phyloP scores from a whole-genome alignment of 2,113 vertebrate genomes.

The Pterocles burchelli region DNA sequence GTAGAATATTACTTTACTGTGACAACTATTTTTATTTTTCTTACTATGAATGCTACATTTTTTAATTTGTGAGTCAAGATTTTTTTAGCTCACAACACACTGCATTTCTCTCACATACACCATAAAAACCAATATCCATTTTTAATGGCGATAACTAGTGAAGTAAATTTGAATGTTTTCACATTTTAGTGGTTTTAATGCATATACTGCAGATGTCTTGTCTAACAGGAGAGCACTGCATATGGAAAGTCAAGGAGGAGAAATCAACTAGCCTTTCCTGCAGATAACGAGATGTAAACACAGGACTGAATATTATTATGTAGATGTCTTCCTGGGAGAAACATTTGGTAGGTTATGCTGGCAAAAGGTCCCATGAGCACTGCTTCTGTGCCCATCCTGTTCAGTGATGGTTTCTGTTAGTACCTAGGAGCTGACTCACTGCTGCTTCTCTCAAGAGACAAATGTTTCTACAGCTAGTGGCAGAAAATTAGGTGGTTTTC shows the following conservation, averaged over 20 bases:
- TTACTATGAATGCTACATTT: not conserved
- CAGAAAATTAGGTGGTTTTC: constrained; percentile 10
- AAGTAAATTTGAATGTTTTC: not conserved
- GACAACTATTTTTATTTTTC: not conserved
- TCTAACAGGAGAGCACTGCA: not conserved
- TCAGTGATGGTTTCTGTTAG: not conserved
- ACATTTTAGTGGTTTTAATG: not conserved
- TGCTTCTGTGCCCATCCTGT: not conserved
- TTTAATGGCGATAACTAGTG: not conserved
- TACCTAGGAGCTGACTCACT: constrained; percentile 16
- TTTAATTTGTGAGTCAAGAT: not conserved
- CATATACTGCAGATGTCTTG: not conserved
- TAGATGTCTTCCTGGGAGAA: not conserved
- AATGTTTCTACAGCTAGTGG: not conserved
- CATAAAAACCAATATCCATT: not conserved
- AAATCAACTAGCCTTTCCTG: not conserved
- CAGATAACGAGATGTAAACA: constrained; percentile 8
- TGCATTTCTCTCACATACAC: not conserved
- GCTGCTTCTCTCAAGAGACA: not conserved
- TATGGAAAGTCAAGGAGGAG: not conserved
- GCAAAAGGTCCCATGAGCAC: not conserved
- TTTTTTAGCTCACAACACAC: not conserved
- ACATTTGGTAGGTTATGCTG: not conserved
- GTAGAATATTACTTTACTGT: not conserved
- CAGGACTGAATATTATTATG: not conserved